Conservation (phyloP, 2,797 vertebrate species). For the Ambastaia sidthimunki region DNA sequence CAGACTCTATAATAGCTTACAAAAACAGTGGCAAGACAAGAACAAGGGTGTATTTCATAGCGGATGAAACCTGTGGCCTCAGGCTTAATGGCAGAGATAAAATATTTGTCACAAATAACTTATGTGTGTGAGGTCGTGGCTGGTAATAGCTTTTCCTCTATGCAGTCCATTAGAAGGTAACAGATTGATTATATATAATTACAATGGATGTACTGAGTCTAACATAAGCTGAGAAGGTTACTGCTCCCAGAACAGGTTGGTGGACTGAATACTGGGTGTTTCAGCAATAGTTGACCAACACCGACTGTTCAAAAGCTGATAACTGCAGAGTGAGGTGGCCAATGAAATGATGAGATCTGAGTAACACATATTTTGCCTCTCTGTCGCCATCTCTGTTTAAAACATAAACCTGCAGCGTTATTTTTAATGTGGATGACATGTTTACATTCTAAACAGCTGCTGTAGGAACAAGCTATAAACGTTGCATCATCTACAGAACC, state of each 20-base stretch:
- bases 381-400: too few species aligned
- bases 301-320: too few species aligned
- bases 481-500: too few species aligned
- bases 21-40: slow-evolving; percentile 24
- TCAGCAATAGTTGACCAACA: not conserved
- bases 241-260: not conserved
- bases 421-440: too few species aligned
- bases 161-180: slow-evolving; percentile 52
- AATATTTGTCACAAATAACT: slow-evolving; percentile 52
- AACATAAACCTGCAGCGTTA: too few species aligned
- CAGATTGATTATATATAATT: slow-evolving; percentile 56
- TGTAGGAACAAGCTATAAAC: too few species aligned
- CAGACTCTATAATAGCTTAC: not conserved
- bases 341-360: too few species aligned
- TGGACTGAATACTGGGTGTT: not conserved
- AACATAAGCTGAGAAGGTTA: slow-evolving; percentile 27
- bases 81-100: slow-evolving; percentile 40
- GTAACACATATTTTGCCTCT: too few species aligned
- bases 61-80: slow-evolving; percentile 33
- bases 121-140: slow-evolving; percentile 31
- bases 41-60: slow-evolving; percentile 29
- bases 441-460: too few species aligned
- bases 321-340: too few species aligned
- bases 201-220: slow-evolving; percentile 43
- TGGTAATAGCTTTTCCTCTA: slow-evolving; percentile 53